Percentiles rank a stretch among this genome's conserved stretches.
Conservation (phyloP, 2,797 vertebrate genomes). For the Pipistrellus nathusii region DNA sequence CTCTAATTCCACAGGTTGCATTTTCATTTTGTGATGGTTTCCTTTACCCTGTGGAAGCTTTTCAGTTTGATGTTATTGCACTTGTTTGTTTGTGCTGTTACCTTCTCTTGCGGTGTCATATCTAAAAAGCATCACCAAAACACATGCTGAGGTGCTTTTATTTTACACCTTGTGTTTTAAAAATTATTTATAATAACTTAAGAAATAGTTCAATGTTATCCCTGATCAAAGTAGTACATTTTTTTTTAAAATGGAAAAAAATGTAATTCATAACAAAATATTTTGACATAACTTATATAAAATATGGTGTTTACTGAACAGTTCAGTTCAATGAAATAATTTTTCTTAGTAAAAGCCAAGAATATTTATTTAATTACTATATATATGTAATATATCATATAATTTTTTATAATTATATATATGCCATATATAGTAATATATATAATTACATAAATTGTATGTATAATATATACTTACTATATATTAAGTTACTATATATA, state of each 20-base stretch:
- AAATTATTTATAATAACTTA: background rate
- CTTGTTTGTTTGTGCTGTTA: background rate
- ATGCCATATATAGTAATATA: background rate
- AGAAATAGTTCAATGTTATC: background rate
- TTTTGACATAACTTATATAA: background rate
- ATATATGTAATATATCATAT: background rate
- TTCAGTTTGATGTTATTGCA: background rate
- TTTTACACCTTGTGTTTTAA: background rate
- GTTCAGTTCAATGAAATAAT: background rate
- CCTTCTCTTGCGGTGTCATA: background rate
- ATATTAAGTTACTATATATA: background rate
- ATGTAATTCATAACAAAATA: background rate
- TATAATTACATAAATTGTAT: background rate
- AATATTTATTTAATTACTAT: background rate
- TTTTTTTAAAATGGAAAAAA: slow-evolving; percentile 41
- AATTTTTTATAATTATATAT: background rate
- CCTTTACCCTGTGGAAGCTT: background rate
- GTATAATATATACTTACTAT: too few relatives aligned
- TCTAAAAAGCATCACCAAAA: background rate
- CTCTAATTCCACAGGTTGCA: background rate
- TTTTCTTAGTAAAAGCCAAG: background rate
- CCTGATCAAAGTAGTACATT: background rate
- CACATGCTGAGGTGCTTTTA: background rate
- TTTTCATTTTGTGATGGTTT: background rate
- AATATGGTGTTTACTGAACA: slow-evolving; percentile 25